A percentile compares a stretch with the other conserved stretches of the same genome.
Evolutionary conservation across 2,797 vertebrate genomes (phyloP).

Genomic region (Pseudochromis fuscus): DNA sequence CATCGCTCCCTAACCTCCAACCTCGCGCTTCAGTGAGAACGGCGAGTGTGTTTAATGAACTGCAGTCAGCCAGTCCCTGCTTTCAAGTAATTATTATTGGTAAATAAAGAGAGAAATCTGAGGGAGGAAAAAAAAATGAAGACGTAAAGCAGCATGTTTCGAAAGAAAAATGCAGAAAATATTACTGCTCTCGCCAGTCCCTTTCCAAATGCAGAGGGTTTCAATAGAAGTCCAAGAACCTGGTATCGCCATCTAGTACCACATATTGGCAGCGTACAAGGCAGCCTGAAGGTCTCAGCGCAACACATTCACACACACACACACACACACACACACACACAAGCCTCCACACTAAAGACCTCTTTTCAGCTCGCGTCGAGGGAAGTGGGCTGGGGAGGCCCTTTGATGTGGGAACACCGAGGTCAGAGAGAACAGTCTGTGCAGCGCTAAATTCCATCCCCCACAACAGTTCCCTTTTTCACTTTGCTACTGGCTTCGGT

Average conservation of each 20-base stretch:
- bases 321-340: constrained; percentile 68
- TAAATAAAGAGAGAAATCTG: background rate
- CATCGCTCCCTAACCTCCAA: constrained; percentile 48
- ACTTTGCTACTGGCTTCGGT: constrained; percentile 75
- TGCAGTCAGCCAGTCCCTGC: constrained; percentile 1
- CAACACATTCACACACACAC: constrained; percentile 66
- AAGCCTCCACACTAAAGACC: constrained; percentile 78
- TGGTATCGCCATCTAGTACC: constrained; percentile 61
- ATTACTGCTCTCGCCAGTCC: constrained; percentile 35
- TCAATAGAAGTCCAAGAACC: constrained; percentile 62
- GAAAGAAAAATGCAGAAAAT: constrained; percentile 49
- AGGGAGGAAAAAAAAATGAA: constrained; percentile 6
- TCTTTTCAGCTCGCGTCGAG: constrained; percentile 78
- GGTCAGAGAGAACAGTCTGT: constrained; percentile 85
- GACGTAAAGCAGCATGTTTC: constrained; percentile 25
- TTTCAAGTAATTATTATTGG: constrained; percentile 14
- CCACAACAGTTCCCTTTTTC: constrained; percentile 82
- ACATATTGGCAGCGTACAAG: constrained; percentile 74
- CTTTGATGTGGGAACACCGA: constrained; percentile 86
- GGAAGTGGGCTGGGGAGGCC: constrained; percentile 82
- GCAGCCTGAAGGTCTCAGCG: constrained; percentile 75
- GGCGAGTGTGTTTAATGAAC: constrained; percentile 39
- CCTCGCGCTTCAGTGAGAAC: constrained; percentile 44
- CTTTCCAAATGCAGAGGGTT: constrained; percentile 55
- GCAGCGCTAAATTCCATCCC: constrained; percentile 86